phyloP scores from a whole-genome alignment of 2,797 vertebrate species.

The Platalea minor region DNA sequence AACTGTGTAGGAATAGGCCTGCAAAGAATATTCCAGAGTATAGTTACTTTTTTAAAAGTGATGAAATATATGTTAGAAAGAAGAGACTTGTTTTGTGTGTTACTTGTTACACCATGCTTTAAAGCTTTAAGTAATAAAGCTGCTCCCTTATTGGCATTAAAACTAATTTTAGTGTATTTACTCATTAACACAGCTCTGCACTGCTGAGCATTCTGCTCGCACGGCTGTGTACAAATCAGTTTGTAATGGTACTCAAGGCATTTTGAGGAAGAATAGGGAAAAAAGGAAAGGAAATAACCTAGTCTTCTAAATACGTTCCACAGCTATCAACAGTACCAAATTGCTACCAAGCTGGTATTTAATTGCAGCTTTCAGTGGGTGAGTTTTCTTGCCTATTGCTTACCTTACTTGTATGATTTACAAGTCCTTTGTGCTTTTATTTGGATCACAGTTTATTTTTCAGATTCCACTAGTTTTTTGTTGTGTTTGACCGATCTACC shows the following conservation, averaged over 20 bases:
- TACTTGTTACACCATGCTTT: background rate
- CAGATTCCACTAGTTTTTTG: fast-evolving
- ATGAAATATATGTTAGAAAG: background rate
- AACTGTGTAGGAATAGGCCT: background rate
- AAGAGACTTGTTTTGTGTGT: background rate
- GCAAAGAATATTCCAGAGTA: background rate
- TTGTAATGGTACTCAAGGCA: background rate
- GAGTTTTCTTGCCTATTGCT: background rate
- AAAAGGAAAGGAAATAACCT: background rate
- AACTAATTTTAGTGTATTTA: slow-evolving; percentile 27
- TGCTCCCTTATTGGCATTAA: background rate
- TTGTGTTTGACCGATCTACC: background rate
- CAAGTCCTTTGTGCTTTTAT: background rate
- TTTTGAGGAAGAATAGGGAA: background rate
- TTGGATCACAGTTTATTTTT: background rate
- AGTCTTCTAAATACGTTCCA: background rate
- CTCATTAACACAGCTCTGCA: background rate
- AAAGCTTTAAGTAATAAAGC: background rate
- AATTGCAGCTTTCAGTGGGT: background rate
- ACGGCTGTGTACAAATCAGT: background rate
- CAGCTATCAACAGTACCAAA: background rate
- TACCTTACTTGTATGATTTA: background rate
- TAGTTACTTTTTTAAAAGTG: background rate
- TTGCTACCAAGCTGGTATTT: background rate
- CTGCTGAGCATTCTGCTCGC: background rate